A percentile compares a stretch with the other conserved stretches of the same genome.
Evolutionary conservation across 1,140 invertebrate species (phyloP).

Genomic region (Drosophila bocqueti): DNA sequence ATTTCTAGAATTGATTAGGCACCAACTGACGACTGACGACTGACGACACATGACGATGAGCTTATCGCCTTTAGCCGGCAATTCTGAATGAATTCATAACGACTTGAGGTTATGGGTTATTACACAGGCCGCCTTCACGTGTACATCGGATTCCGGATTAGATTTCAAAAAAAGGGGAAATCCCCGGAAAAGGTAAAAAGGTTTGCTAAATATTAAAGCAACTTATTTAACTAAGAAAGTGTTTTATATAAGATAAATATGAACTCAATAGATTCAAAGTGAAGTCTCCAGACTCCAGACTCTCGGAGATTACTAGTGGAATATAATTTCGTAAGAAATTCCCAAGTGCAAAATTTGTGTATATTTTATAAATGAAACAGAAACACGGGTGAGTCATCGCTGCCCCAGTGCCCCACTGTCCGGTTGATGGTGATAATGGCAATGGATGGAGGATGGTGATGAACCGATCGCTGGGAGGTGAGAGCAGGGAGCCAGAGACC

Average conservation of each 20-base stretch:
- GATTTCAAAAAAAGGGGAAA: constrained; percentile 8
- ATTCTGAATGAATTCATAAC: constrained; percentile 33
- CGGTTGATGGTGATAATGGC: constrained; percentile 18
- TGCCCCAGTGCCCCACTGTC: constrained; percentile 42
- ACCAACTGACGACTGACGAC: not conserved
- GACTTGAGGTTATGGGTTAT: constrained; percentile 5
- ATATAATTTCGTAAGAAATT: not conserved
- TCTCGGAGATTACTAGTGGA: too few species aligned
- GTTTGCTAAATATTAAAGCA: not conserved
- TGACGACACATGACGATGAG: not conserved
- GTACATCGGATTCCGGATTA: constrained; percentile 5
- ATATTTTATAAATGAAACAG: not conserved
- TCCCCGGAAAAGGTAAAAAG: not conserved
- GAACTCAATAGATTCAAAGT: not conserved
- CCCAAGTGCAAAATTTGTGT: not conserved
- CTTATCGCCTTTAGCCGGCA: not conserved
- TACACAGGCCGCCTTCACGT: constrained; percentile 10
- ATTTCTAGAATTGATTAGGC: constrained; percentile 40
- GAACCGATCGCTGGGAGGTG: not conserved
- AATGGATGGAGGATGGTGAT: constrained; percentile 5
- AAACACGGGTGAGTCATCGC: constrained; percentile 13
- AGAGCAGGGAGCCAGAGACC: constrained; percentile 1
- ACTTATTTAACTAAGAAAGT: too few species aligned
- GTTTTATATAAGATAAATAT: not conserved
- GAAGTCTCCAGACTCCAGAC: not conserved